These are phyloP conservation scores for Plusia festucae DNA, from an alignment of 2,888 invertebrate genomes.

Conservation along the genomic window DNA sequence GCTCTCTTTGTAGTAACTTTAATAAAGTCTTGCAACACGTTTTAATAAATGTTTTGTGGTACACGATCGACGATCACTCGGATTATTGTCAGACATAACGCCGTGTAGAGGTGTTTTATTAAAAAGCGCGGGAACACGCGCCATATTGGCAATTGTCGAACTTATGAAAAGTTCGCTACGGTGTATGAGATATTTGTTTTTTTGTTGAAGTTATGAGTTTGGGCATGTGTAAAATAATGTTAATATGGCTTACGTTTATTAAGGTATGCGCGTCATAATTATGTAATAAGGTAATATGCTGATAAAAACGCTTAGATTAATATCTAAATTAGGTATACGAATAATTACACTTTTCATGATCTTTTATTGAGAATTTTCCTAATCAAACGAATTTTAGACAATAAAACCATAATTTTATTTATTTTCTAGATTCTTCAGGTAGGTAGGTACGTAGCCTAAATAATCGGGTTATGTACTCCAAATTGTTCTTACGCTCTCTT, in stretches of 20 bases:
- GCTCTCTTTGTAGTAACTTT: constrained; percentile 14
- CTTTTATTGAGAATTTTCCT: no score
- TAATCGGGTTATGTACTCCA: no score
- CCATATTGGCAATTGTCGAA: constrained; percentile 56
- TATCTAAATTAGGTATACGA: no score
- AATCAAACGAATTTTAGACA: no score
- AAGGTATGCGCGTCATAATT: no score
- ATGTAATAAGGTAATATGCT: no score
- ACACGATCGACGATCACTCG: constrained; percentile 33
- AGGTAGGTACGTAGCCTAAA: no score
- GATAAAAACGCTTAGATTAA: no score
- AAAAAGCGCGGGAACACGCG: constrained; percentile 53
- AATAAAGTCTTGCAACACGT: constrained; percentile 38
- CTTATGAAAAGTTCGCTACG: constrained; percentile 49
- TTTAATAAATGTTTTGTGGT: constrained; percentile 39
- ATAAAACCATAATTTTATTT: no score
- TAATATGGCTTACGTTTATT: no score
- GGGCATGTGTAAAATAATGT: neutral
- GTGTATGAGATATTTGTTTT: constrained; percentile 14
- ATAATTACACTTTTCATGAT: no score
- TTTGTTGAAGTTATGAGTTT: constrained; percentile 3
- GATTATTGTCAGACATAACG: constrained; percentile 45
- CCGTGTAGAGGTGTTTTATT: constrained; percentile 52
- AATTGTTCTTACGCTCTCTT: neutral
- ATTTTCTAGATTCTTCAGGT: no score